Conservation (phyloP, 2,888 invertebrate genomes). For the Diarsia dahlii region DNA sequence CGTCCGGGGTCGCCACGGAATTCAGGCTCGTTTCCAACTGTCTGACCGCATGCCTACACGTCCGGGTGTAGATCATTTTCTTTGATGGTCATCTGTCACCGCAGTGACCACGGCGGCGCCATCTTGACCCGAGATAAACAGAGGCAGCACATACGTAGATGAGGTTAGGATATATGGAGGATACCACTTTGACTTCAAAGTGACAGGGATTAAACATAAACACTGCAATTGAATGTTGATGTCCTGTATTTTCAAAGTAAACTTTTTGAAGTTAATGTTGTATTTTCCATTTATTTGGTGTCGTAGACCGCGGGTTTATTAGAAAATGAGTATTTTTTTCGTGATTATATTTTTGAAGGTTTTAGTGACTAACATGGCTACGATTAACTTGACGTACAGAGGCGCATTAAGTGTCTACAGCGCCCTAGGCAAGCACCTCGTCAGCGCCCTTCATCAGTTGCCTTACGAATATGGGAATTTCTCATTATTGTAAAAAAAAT, state of each 20-base stretch:
- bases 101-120: slow-evolving; percentile 22
- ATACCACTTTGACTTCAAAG: background rate
- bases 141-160: background rate
- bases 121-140: slow-evolving; percentile 35
- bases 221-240: background rate
- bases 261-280: background rate
- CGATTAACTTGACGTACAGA: too few relatives aligned
- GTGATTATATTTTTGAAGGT: background rate
- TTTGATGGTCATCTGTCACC: slow-evolving; percentile 46
- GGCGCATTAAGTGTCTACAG: too few relatives aligned
- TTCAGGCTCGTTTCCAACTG: slow-evolving; percentile 15
- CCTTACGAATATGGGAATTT: too few relatives aligned
- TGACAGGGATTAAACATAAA: background rate
- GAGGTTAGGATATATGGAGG: too few relatives aligned
- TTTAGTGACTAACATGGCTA: background rate
- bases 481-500: too few relatives aligned
- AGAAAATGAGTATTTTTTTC: background rate
- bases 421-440: too few relatives aligned
- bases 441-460: too few relatives aligned
- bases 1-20: slow-evolving; percentile 30
- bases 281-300: background rate
- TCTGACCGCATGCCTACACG: slow-evolving; percentile 41
- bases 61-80: slow-evolving; percentile 40
- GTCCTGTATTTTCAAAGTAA: background rate
- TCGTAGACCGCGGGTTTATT: background rate